A percentile compares a stretch with the other conserved stretches of the same genome.
Evolutionary conservation across 2,797 vertebrate species (phyloP).

Genomic region (Paedocypris micromegethes): DNA sequence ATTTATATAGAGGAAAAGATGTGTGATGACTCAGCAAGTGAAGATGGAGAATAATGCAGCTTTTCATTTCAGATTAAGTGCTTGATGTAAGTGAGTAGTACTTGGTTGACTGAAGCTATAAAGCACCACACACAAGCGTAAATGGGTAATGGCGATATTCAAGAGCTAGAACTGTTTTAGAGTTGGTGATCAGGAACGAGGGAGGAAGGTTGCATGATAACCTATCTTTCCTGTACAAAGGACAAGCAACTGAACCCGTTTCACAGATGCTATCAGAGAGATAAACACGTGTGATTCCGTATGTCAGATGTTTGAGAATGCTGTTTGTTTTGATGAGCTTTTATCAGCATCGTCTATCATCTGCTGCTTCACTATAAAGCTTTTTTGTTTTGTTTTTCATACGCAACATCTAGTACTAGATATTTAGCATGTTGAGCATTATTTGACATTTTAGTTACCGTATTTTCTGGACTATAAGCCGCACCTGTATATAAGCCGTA

Average conservation of each 20-base stretch:
- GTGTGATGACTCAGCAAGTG: conserved; percentile 5
- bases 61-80: conserved; percentile 27
- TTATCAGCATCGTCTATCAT: conserved; percentile 1
- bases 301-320: conserved; percentile 14
- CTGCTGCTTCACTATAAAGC: not conserved
- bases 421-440: not conserved
- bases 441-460: conserved; percentile 8
- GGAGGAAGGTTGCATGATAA: not conserved
- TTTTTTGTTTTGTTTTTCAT: not conserved
- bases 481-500: no score
- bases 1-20: conserved; percentile 17
- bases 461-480: no score
- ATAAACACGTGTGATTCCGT: not conserved
- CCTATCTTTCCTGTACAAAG: no score
- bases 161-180: not conserved
- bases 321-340: conserved; percentile 15
- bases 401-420: not conserved
- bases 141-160: conserved; percentile 1
- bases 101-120: conserved; percentile 11
- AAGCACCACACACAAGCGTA: not conserved
- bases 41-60: conserved; percentile 4
- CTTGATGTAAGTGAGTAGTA: conserved; percentile 13
- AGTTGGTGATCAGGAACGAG: conserved; percentile 1
- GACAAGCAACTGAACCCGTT: conserved; percentile 11
- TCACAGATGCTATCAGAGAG: not conserved